A percentile compares a stretch with the other conserved stretches of the same genome.
Conservation (phyloP, 2,113 vertebrate genomes). For the Ameiurus melas region DNA sequence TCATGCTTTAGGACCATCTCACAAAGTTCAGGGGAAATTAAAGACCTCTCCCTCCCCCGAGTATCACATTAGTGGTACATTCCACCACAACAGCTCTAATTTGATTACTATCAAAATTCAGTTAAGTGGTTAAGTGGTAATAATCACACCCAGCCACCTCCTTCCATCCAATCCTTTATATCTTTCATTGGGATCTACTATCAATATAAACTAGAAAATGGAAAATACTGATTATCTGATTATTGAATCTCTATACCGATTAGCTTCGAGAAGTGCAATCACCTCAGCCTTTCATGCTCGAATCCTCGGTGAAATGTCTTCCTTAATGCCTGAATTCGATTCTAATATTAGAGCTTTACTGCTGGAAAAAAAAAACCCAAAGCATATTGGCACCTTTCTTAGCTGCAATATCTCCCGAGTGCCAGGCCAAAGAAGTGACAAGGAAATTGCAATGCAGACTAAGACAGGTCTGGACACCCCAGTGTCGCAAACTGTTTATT, state of each 20-base stretch:
- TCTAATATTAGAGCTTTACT: conserved; percentile 61
- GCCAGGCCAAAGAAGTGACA: conserved; percentile 48
- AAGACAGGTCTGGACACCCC: neutral
- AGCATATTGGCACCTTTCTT: conserved; percentile 53
- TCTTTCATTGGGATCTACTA: conserved; percentile 50
- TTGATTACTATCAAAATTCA: conserved; percentile 55
- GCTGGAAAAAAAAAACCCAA: conserved; percentile 14
- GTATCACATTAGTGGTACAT: conserved; percentile 66
- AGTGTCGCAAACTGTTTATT: neutral
- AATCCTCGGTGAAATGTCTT: conserved; percentile 50
- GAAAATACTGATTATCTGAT: conserved; percentile 3
- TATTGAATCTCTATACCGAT: conserved; percentile 2
- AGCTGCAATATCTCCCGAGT: conserved; percentile 50
- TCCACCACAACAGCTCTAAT: conserved; percentile 65
- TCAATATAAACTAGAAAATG: neutral
- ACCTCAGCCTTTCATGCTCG: conserved; percentile 33
- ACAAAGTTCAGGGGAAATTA: conserved; percentile 1
- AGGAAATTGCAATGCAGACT: conserved; percentile 23
- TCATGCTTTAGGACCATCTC: conserved; percentile 25
- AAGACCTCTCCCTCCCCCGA: conserved; percentile 1
- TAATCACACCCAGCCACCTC: conserved; percentile 44
- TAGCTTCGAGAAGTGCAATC: conserved; percentile 40
- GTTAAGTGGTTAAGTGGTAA: conserved; percentile 60
- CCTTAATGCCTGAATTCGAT: conserved; percentile 52
- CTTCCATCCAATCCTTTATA: neutral